Base-by-base conservation (phyloP, 2,888 invertebrate genomes). In the Platycheirus rosarum region DNA sequence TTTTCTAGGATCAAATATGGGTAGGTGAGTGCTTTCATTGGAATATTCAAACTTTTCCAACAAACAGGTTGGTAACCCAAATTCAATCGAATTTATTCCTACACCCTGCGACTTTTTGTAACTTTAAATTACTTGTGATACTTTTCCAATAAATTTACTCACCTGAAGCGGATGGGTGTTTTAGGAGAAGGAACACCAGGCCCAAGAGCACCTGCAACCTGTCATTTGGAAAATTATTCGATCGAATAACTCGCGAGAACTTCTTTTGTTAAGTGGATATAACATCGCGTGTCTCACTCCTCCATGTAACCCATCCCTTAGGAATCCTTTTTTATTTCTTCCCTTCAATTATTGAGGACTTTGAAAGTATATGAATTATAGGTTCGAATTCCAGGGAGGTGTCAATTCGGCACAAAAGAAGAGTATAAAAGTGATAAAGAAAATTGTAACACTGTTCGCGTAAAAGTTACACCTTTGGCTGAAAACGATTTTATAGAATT, bases 51-150 rank as follows among this genome's bases (percentile, higher is more conserved):
- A 77, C 42, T 63, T 51, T 40, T 60, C 46, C 44, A 55, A 55
- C 53, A 57, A 77, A 77, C 60, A 60, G 60, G 60, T 44, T 40
- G 60, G 40, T 71, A 66, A 55, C 77, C 73, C 62, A 62, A 73
- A 77, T 77, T 82, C 77, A 77, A 82, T 82, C 49, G 77, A 82
- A 77, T 82, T 82, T 77, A 82, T 82, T 77, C 63, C 57, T 32
- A 68, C 66, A 71, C 62, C 68, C 77, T 63, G 57, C 42, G 77
- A 68, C 71, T 77, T 77, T 71, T 77, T 77, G 77, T 82, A 77
- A 82, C 71, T 82, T 77, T 77, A 82, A 82, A 82, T 82, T 82
- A 82, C 82, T 82, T 77, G 77, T 63, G 77, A 82, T 82, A 82
- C 82, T 82, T 82, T 82, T 82, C 82, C 82, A 77, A 82, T 82